Evolutionary conservation across 92 coral and sea anemone species (phyloP), one percentile per base, ranked within the genome.

Genomic region (Porites evermanni): DNA sequence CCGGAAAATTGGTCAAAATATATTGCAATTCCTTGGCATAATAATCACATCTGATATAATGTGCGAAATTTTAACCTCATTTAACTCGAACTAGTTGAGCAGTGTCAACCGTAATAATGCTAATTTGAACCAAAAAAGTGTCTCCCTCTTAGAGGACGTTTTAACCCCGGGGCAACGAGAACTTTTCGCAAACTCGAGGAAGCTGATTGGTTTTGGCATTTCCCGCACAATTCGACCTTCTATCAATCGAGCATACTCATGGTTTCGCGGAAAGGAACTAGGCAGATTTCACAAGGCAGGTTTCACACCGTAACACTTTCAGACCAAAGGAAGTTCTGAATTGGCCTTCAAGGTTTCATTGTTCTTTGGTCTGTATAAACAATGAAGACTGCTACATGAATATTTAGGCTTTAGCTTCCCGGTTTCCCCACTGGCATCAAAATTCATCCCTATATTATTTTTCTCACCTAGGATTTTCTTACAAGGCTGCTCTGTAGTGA

Each of bases 401-500:
- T 53, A 21, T 4, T 38, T 38, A 38, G 47, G 47, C 47, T 44
- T 29, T 52, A 12, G 18, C 18, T 26, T 17, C 24, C 68, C 29
- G 9, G 47, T 38, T 38, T 38, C 47, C 47, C 47, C 47, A 38
- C 47, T 38, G 47, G 47, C 47, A 38, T 38, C 47, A 38, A 0
- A 38, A 38, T 38, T 38, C 47, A 38, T 38, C 47, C 47, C 47
- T 38, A 38, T 4, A 38, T 38, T 21, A 21, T 21, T 21, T 38
- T 51, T 52, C 93, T 88, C 68, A 97, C 99, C 99, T 74, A 97
- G 87, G 38, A 97, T 93, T 89, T 97, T 97, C 91, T 96, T 93
- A 81, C 94, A 95, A 54, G 99, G 99, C 47, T 93, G 90, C 12
- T 97, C 99, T 66, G 95, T 79, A 8, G 96, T 97, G 19, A 97